Percentiles rank a stretch among this genome's conserved stretches.
phyloP scores from a whole-genome alignment of 2,888 invertebrate species.

The Polyommatus iphigenia region DNA sequence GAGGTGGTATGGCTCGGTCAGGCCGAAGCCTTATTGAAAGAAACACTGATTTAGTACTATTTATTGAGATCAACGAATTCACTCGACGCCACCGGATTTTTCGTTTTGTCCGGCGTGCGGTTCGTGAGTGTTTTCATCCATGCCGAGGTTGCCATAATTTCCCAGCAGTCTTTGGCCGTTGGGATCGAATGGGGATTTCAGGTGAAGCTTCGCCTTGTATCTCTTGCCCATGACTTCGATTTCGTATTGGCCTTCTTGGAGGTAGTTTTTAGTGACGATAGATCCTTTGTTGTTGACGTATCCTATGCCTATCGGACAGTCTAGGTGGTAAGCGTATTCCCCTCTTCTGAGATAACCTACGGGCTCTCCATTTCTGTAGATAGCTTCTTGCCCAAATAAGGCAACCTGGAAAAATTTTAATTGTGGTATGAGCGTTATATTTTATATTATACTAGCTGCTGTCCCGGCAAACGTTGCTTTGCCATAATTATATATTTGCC shows the following conservation, averaged over 20 bases:
- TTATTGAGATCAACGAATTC: conserved; percentile 53
- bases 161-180: conserved; percentile 87
- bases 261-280: conserved; percentile 82
- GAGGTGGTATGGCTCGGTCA: too few species aligned
- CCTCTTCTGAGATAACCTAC: conserved; percentile 91
- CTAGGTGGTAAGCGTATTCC: conserved; percentile 84
- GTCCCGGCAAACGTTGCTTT: too few species aligned
- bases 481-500: too few species aligned
- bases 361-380: conserved; percentile 87
- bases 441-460: too few species aligned
- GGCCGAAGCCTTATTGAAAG: not conserved
- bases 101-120: conserved; percentile 73
- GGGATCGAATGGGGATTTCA: conserved; percentile 91
- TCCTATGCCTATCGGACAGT: conserved; percentile 79
- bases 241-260: conserved; percentile 86
- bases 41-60: conserved; percentile 36
- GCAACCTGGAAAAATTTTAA: conserved; percentile 76
- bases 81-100: conserved; percentile 73
- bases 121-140: conserved; percentile 69
- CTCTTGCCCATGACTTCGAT: conserved; percentile 89
- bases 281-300: conserved; percentile 82
- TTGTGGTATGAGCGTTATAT: not conserved
- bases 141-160: conserved; percentile 75
- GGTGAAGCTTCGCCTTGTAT: conserved; percentile 84
- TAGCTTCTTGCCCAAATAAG: conserved; percentile 92